Percentiles rank a stretch among this genome's conserved stretches.
These are phyloP conservation scores for Euleptes europaea DNA, from an alignment of 2,113 vertebrate genomes.

Conservation along the genomic window DNA sequence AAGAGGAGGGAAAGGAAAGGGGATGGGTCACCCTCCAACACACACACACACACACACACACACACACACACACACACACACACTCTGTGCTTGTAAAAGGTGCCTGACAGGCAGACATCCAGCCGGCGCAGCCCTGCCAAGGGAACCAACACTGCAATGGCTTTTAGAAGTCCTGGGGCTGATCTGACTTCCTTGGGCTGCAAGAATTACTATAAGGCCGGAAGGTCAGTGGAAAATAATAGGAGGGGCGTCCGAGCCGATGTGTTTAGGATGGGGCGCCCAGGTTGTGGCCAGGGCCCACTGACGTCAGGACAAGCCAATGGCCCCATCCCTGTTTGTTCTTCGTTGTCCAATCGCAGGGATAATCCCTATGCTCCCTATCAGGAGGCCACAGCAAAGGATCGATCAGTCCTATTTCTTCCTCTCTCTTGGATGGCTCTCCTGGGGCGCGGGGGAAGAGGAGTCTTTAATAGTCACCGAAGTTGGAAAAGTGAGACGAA, in stretches of 20 bases:
- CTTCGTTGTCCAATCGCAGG: background rate
- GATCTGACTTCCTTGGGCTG: background rate
- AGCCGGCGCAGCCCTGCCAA: background rate
- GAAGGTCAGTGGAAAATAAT: background rate
- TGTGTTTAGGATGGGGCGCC: background rate
- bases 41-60: too few relatives aligned
- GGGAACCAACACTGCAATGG: background rate
- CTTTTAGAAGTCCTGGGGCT: background rate
- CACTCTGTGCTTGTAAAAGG: background rate
- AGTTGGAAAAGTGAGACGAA: background rate
- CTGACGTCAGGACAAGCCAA: background rate
- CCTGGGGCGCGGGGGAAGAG: background rate
- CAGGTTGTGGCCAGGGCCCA: background rate
- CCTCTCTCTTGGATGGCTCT: too few relatives aligned
- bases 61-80: too few relatives aligned
- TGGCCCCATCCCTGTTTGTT: background rate
- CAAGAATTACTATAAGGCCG: background rate
- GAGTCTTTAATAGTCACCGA: background rate
- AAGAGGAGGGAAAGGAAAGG: background rate
- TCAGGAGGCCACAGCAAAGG: too few relatives aligned
- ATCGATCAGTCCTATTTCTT: too few relatives aligned
- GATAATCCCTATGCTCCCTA: background rate
- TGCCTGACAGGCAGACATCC: background rate
- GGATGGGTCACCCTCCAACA: too few relatives aligned
- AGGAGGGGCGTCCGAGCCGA: background rate